phyloP scores from a whole-genome alignment of 2,797 vertebrate species.

The Euphonia xanthogaster region DNA sequence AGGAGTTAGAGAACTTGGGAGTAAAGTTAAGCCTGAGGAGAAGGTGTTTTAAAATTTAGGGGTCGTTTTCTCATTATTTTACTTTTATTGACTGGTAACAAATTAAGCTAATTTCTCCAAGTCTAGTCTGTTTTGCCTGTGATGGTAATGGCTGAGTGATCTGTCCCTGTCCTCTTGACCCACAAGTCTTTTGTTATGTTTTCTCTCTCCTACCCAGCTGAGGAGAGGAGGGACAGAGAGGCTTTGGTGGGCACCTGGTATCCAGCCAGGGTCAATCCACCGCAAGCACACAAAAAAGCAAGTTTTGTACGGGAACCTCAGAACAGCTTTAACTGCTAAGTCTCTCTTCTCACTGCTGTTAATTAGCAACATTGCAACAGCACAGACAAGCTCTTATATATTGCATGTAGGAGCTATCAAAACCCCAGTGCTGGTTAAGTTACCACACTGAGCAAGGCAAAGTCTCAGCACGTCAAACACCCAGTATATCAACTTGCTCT shows the following conservation, averaged over 20 bases:
- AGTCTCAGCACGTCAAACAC: neutral
- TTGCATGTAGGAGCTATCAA: rapidly evolving
- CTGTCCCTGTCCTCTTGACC: neutral
- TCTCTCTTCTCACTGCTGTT: neutral
- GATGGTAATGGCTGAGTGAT: neutral
- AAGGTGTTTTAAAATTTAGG: neutral
- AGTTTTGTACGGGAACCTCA: neutral
- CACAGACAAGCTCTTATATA: neutral
- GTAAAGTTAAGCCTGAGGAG: neutral
- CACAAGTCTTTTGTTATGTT: rapidly evolving
- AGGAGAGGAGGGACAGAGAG: neutral
- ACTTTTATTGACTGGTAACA: neutral
- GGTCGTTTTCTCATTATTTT: neutral
- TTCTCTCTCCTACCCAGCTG: neutral
- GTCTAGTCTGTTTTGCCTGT: neutral
- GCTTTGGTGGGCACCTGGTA: neutral
- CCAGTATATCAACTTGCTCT: neutral
- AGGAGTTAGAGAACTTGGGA: neutral
- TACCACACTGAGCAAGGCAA: neutral
- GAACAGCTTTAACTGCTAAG: neutral
- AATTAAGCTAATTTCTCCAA: neutral
- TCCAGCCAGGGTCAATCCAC: neutral
- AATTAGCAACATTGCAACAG: neutral
- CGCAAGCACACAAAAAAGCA: neutral
- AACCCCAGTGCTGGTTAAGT: neutral